phyloP scores from a whole-genome alignment of 2,888 invertebrate genomes.

The Harpagoxenus sublaevis region DNA sequence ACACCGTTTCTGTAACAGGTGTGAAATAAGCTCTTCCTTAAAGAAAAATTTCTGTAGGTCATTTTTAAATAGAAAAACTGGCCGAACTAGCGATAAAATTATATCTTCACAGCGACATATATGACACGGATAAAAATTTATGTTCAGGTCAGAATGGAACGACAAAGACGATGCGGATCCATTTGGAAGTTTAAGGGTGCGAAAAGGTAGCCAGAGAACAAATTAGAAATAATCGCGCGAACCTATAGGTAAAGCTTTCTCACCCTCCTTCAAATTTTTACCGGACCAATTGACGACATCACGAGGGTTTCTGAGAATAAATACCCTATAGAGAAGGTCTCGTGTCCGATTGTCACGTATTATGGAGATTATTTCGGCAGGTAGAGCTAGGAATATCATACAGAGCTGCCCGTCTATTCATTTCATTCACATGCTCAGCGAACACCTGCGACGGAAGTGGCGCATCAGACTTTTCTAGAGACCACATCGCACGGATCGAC shows the following conservation, averaged over 20 bases:
- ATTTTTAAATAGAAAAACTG: not conserved
- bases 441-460: not conserved
- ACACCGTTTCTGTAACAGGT: not conserved
- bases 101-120: not conserved
- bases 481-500: not conserved
- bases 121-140: not conserved
- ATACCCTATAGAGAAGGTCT: slow-evolving; percentile 71
- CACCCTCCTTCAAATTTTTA: slow-evolving; percentile 69
- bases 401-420: slow-evolving; percentile 53
- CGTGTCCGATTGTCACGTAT: slow-evolving; percentile 80
- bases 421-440: not conserved
- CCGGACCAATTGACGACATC: slow-evolving; percentile 84
- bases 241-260: slow-evolving; percentile 59
- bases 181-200: not conserved
- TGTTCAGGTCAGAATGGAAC: not conserved
- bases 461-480: slow-evolving; percentile 10
- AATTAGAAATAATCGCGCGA: slow-evolving; percentile 70
- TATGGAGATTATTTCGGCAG: slow-evolving; percentile 78
- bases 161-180: not conserved
- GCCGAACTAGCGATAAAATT: not conserved
- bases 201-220: slow-evolving; percentile 68
- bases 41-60: not conserved
- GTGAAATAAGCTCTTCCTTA: not conserved
- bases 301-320: slow-evolving; percentile 75
- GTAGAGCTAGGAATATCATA: slow-evolving; percentile 56